Base-by-base conservation (phyloP, 2,113 vertebrate genomes). In the Marmota flaviventris region DNA sequence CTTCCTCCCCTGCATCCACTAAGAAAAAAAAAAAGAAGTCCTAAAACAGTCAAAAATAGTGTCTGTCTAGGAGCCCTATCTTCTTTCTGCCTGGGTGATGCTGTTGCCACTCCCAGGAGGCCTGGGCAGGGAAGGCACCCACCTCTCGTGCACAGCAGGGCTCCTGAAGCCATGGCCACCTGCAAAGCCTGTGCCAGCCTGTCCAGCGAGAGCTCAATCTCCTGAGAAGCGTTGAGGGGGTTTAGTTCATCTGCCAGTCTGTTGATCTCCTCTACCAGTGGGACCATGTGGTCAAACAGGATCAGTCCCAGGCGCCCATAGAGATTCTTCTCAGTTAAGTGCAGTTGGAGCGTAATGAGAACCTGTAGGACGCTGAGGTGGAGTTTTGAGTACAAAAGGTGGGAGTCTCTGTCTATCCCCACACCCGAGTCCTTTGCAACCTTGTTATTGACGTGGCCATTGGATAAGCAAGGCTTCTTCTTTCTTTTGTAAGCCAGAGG, bases 331-430 rank as follows among this genome's bases (percentile, higher is more conserved):
- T 99, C 99, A 0, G 99, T 99, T 48, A 99, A 97, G 95, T 99
- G 99, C 29, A 98, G 99, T 93, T 99, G 99, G 25, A 99, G 98
- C 85, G 99, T 98, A 98, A 99, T 98, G 7, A 99, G 98, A 5
- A 99, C 99, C 98, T 99, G 99, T n/a, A 99, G 99, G 84, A 99
- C 99, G 18, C 99, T 99, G 29, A 99, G 98, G 94, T 99, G 99
- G 34, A 99, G 99, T n/a, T 99, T 99, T 10, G 99, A 99, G 98
- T 99, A 99, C 18, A 99, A 86, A 58, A 98, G 98, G 56, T 98
- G 98, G 6, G 98, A 96, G 91, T 99, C 99, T 8, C 95, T 96
- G 48, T 98, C 99, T 9, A 86, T 61, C 37, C 84, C 98, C 17
- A 85, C 22, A 0, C 96, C 4, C 0, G 84, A 97, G 79, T 98